Conservation (phyloP, 2,797 vertebrate genomes). For the Poecilia picta region DNA sequence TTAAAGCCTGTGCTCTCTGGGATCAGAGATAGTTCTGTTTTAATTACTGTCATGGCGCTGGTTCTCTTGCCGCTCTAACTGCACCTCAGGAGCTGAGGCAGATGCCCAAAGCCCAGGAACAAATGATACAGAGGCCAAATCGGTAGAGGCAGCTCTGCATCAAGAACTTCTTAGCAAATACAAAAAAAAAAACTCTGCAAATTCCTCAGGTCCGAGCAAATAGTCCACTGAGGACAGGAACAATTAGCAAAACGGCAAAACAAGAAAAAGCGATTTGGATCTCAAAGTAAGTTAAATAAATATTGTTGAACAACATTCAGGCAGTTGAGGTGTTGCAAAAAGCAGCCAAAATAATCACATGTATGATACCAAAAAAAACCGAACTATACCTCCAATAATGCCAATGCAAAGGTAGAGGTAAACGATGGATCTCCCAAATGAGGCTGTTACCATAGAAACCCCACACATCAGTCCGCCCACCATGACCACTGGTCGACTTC, state of each 20-base stretch:
- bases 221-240: constrained; percentile 17
- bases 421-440: constrained; percentile 84
- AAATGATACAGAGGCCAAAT: constrained; percentile 24
- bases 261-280: constrained; percentile 5
- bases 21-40: constrained; percentile 64
- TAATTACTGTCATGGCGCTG: constrained; percentile 76
- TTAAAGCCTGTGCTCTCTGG: constrained; percentile 62
- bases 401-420: constrained; percentile 85
- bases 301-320: not conserved
- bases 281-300: not conserved
- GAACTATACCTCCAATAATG: constrained; percentile 83
- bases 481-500: constrained; percentile 86
- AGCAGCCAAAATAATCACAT: not conserved
- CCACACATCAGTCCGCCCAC: constrained; percentile 83
- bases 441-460: constrained; percentile 80
- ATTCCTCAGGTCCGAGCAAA: constrained; percentile 10
- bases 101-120: constrained; percentile 42
- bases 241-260: constrained; percentile 24
- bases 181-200: constrained; percentile 22
- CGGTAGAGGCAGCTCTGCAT: constrained; percentile 31
- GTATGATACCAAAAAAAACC: not conserved
- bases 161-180: constrained; percentile 31
- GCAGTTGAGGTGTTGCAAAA: not conserved
- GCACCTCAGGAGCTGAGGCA: constrained; percentile 45
- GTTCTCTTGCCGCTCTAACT: constrained; percentile 50